These are phyloP conservation scores for Hypselothyrea guttata DNA, from an alignment of 2,888 invertebrate species.

Conservation along the genomic window DNA sequence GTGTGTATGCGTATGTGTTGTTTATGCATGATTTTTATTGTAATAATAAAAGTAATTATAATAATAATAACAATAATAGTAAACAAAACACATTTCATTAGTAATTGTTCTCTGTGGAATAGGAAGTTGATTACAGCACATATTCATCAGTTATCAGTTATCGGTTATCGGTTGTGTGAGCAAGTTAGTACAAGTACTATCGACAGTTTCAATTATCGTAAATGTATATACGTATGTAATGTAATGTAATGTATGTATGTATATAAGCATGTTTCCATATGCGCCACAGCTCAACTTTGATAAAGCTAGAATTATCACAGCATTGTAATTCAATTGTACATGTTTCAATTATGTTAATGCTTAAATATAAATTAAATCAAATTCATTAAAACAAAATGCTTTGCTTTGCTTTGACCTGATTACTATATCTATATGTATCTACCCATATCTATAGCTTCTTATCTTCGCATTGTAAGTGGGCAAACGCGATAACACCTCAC, in stretches of 20 bases:
- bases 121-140: conserved; percentile 25
- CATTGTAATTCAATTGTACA: background rate
- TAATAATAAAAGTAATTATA: conserved; percentile 22
- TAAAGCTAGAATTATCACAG: conserved; percentile 36
- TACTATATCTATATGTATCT: no score
- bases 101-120: conserved; percentile 30
- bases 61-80: conserved; percentile 31
- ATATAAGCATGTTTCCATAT: conserved; percentile 16
- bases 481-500: no score
- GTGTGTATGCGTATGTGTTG: conserved; percentile 3
- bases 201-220: conserved; percentile 45
- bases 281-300: conserved; percentile 38
- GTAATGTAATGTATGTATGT: conserved; percentile 14
- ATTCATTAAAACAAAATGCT: background rate
- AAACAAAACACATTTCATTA: conserved; percentile 49
- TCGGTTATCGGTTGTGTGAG: conserved; percentile 25
- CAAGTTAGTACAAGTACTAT: conserved; percentile 50
- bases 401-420: background rate
- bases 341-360: background rate
- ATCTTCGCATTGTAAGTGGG: no score
- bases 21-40: no score
- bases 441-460: no score
- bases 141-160: conserved; percentile 37
- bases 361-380: conserved; percentile 1
- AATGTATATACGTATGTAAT: conserved; percentile 18